Percentiles rank a stretch among this genome's conserved stretches.
These are phyloP conservation scores for Otis tarda DNA, from an alignment of 2,113 vertebrate genomes.

Conservation along the genomic window DNA sequence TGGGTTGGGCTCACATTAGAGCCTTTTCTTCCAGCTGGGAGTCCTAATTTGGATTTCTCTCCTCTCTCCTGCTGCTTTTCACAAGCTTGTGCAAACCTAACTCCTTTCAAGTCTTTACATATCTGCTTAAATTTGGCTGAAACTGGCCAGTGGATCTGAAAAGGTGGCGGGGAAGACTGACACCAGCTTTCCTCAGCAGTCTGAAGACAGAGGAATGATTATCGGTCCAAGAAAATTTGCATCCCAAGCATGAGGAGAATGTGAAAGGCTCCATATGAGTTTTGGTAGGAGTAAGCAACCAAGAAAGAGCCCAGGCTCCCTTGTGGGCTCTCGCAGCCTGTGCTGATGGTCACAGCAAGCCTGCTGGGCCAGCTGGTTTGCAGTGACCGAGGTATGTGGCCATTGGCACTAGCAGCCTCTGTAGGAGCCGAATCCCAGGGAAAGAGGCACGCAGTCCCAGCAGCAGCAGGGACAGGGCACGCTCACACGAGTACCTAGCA, in stretches of 20 bases:
- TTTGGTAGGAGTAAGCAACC: neutral
- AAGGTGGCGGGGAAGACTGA: neutral
- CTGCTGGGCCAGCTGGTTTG: neutral
- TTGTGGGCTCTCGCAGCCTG: neutral
- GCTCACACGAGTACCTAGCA: neutral
- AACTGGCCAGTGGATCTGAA: neutral
- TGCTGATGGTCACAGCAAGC: accelerated
- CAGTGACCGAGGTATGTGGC: neutral
- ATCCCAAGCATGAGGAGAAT: neutral
- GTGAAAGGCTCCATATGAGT: neutral
- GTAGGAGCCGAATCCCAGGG: neutral
- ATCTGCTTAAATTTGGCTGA: neutral
- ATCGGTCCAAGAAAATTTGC: neutral
- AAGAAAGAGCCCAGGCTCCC: neutral
- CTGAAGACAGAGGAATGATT: neutral
- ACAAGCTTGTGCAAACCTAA: constrained; percentile 23
- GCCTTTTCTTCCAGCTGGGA: constrained; percentile 59
- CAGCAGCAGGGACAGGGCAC: neutral
- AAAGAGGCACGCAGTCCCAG: neutral
- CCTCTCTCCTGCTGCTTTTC: constrained; percentile 33
- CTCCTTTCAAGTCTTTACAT: constrained; percentile 1
- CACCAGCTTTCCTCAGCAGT: neutral
- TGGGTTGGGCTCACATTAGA: constrained; percentile 58
- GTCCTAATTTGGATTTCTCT: constrained; percentile 58
- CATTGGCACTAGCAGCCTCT: neutral